phyloP scores from a whole-genome alignment of 2,797 vertebrate genomes.

The Melanotaenia trifasciata region DNA sequence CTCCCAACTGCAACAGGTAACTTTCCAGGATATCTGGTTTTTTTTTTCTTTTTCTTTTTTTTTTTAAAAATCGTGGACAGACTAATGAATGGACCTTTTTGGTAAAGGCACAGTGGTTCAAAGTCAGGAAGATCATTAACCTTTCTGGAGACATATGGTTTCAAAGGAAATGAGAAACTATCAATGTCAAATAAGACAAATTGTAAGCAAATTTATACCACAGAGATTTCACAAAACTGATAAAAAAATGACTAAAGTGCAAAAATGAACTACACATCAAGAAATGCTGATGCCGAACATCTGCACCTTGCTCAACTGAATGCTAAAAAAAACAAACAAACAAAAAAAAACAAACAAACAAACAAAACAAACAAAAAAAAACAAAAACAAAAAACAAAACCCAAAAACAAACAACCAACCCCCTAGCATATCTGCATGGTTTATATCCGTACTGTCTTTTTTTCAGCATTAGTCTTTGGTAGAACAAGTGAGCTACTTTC shows the following conservation, averaged over 20 bases:
- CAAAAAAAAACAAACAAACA: no score
- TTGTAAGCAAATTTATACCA: neutral
- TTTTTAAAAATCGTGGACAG: neutral
- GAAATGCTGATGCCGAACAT: neutral
- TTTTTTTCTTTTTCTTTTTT: no score
- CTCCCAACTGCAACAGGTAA: slow-evolving; percentile 13
- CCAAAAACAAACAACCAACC: neutral
- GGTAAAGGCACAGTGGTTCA: neutral
- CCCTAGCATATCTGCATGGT: neutral
- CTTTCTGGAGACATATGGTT: neutral
- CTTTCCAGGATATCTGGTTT: neutral
- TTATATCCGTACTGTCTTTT: neutral
- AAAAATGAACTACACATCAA: neutral
- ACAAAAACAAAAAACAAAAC: no score
- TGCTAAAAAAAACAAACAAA: neutral
- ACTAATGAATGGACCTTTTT: neutral
- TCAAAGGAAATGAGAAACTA: neutral
- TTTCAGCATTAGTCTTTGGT: neutral
- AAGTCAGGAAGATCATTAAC: neutral
- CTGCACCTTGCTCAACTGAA: neutral
- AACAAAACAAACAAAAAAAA: no score
- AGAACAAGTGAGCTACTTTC: neutral
- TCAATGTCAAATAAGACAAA: neutral
- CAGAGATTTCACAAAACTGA: neutral
- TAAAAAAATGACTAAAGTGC: neutral